A percentile compares a stretch with the other conserved stretches of the same genome.
These are phyloP conservation scores for Onthophagus sagittarius DNA, from an alignment of 2,888 invertebrate genomes.

Conservation along the genomic window DNA sequence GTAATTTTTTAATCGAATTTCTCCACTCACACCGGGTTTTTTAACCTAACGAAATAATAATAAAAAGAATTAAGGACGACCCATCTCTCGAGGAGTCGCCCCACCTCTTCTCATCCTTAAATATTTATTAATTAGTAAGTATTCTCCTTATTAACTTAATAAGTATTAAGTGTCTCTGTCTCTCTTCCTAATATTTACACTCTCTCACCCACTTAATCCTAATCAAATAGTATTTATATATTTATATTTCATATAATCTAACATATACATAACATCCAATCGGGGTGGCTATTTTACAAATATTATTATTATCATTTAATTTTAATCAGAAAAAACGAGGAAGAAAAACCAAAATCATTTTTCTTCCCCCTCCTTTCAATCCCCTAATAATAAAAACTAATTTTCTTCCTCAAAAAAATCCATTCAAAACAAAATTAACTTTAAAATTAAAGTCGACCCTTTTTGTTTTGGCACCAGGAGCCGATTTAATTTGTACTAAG, in stretches of 20 bases:
- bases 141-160: not conserved
- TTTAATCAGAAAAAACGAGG: too few relatives aligned
- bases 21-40: too few relatives aligned
- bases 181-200: not conserved
- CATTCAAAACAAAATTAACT: not conserved
- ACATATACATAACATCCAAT: not conserved
- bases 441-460: slow-evolving; percentile 1
- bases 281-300: not conserved
- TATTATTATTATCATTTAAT: not conserved
- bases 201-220: not conserved
- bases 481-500: not conserved
- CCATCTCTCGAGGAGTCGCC: too few relatives aligned
- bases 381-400: not conserved
- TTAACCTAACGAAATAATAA: too few relatives aligned
- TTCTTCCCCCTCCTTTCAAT: too few relatives aligned
- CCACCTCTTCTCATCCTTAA: too few relatives aligned
- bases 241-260: not conserved
- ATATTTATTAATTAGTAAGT: not conserved
- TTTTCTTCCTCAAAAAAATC: not conserved
- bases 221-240: not conserved
- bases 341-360: too few relatives aligned
- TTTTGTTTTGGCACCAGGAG: not conserved
- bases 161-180: not conserved
- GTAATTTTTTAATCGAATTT: too few relatives aligned
- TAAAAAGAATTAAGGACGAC: too few relatives aligned